These are phyloP conservation scores for Lepidotrigona ventralis DNA, from an alignment of 1,140 invertebrate genomes.

Conservation along the genomic window DNA sequence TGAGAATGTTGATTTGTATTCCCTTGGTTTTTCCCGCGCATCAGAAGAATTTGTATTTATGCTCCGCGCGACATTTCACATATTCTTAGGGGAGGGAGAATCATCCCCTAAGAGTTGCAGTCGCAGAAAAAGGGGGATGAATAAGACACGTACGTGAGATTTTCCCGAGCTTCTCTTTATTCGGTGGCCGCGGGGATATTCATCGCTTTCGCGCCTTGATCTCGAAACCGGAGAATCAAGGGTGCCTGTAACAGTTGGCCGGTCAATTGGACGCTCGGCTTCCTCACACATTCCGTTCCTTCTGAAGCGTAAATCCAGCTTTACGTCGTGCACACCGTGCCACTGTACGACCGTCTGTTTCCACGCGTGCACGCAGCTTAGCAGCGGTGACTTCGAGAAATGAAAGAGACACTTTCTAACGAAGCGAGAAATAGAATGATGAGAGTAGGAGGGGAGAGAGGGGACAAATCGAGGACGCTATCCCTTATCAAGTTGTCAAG, in stretches of 20 bases:
- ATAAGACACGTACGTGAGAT: slow-evolving; percentile 2
- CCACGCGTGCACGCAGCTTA: neutral
- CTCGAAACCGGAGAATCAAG: slow-evolving; percentile 26
- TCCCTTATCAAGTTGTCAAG: no score
- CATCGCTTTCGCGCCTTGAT: slow-evolving; percentile 25
- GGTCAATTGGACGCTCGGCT: slow-evolving; percentile 47
- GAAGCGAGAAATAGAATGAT: neutral
- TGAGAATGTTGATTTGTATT: neutral
- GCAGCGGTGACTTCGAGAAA: neutral
- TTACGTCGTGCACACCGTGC: neutral
- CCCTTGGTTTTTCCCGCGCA: neutral
- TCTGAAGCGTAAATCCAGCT: slow-evolving; percentile 37
- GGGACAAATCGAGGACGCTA: no score
- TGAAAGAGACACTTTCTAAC: neutral
- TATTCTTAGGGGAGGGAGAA: no score
- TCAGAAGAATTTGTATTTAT: neutral
- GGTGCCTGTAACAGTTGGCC: slow-evolving; percentile 17
- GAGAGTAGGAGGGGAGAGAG: no score
- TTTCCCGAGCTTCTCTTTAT: slow-evolving; percentile 14
- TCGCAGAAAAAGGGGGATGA: neutral
- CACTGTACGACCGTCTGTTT: neutral
- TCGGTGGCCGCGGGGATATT: neutral
- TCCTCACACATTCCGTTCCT: slow-evolving; percentile 40
- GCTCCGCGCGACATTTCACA: neutral
- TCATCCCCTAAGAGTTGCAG: neutral